Percentiles rank a stretch among this genome's conserved stretches.
Conservation (phyloP, 2,113 vertebrate species). For the Sylvia atricapilla region DNA sequence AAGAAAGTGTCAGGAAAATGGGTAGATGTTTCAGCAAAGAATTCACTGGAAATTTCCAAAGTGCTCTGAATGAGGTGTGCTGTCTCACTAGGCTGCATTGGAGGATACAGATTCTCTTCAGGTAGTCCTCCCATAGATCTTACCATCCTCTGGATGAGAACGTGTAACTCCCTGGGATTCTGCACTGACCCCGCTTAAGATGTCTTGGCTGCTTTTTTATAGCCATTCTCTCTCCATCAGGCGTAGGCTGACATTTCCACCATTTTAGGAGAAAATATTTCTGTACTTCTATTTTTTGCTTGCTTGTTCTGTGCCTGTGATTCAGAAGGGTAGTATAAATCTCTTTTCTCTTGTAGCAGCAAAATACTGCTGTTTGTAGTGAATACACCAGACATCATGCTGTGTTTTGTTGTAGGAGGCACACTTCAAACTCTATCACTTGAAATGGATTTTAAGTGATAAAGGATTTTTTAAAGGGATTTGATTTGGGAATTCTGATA, state of each 20-base stretch:
- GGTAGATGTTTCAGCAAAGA: background rate
- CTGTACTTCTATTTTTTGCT: background rate
- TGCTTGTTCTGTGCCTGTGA: background rate
- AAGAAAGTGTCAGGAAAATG: background rate
- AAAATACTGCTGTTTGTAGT: background rate
- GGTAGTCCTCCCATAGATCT: background rate
- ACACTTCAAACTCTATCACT: background rate
- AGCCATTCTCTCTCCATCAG: background rate
- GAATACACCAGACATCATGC: background rate
- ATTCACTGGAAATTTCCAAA: background rate
- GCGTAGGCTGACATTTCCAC: background rate
- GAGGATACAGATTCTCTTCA: background rate
- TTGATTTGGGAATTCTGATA: background rate
- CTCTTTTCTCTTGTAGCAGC: background rate
- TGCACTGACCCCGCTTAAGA: background rate
- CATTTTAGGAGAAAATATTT: background rate
- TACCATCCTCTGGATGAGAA: background rate
- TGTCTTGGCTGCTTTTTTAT: background rate
- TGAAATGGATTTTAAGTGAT: slow-evolving; percentile 2
- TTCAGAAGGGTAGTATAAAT: background rate
- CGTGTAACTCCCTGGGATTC: background rate
- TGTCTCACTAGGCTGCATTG: background rate
- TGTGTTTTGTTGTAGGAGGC: background rate
- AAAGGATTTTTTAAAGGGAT: background rate
- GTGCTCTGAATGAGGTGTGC: background rate